Conservation (phyloP, 2,797 vertebrate genomes). For the Limosa lapponica region DNA sequence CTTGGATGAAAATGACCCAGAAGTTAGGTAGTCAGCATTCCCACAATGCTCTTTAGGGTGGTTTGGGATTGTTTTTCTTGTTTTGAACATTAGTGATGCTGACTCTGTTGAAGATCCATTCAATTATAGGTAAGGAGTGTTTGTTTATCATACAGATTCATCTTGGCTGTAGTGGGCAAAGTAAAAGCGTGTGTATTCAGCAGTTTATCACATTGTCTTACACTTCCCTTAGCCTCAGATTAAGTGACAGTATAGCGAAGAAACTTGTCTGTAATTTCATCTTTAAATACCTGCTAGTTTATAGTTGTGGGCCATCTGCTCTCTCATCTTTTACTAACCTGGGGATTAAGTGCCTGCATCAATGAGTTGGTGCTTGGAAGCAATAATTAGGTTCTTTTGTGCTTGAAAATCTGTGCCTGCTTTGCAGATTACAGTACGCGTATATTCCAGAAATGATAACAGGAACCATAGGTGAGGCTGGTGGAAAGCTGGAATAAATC, state of each 20-base stretch:
- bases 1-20: neutral
- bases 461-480: neutral
- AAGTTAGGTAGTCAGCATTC: rapidly evolving
- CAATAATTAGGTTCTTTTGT: neutral
- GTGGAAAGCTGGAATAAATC: neutral
- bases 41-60: neutral
- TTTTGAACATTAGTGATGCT: neutral
- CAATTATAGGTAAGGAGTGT: neutral
- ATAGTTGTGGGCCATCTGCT: neutral
- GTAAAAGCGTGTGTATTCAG: neutral
- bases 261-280: neutral
- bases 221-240: neutral
- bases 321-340: neutral
- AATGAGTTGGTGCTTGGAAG: neutral
- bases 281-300: neutral
- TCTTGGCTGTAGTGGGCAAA: neutral
- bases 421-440: neutral
- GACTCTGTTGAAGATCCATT: neutral
- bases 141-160: neutral
- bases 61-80: neutral
- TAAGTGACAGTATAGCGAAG: neutral
- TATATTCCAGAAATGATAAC: neutral
- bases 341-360: neutral
- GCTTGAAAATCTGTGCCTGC: neutral
- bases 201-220: neutral